Conservation (phyloP, 2,797 vertebrate species). For the Poeciliopsis gracilis region DNA sequence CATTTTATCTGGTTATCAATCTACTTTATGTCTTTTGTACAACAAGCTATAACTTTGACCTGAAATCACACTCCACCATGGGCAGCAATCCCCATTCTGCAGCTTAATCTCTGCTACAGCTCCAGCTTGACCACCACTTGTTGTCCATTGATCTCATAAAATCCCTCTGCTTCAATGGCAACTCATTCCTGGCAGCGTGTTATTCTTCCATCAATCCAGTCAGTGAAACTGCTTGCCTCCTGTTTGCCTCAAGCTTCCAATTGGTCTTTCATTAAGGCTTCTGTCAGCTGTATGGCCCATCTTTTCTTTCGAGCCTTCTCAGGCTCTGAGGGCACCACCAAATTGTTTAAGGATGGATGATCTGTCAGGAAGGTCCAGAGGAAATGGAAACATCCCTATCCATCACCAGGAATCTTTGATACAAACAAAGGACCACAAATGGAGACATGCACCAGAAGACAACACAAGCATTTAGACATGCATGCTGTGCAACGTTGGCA, state of each 20-base stretch:
- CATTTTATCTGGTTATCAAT: slow-evolving; percentile 3
- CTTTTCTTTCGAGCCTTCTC: slow-evolving; percentile 66
- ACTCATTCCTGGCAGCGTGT: slow-evolving; percentile 60
- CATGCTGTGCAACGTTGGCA: slow-evolving; percentile 27
- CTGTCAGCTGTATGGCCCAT: slow-evolving; percentile 70
- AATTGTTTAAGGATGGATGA: slow-evolving; percentile 85
- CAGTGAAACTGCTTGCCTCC: slow-evolving; percentile 54
- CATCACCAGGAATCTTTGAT: slow-evolving; percentile 75
- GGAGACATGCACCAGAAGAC: slow-evolving; percentile 42
- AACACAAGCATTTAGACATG: slow-evolving; percentile 45
- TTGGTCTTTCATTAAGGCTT: slow-evolving; percentile 80
- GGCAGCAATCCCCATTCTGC: slow-evolving; percentile 48
- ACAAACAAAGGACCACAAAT: slow-evolving; percentile 51
- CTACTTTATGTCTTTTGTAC: neutral
- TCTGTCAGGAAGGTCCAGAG: slow-evolving; percentile 78
- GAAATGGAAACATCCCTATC: slow-evolving; percentile 82
- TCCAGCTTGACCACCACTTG: slow-evolving; percentile 53
- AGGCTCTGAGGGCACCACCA: slow-evolving; percentile 73
- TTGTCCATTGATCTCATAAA: slow-evolving; percentile 61
- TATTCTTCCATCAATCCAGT: slow-evolving; percentile 63
- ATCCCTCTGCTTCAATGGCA: slow-evolving; percentile 45
- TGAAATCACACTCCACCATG: neutral
- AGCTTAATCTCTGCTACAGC: slow-evolving; percentile 54
- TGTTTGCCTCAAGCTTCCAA: slow-evolving; percentile 59
- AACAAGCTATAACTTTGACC: neutral